Evolutionary conservation across 2,113 vertebrate species (phyloP), one percentile per base, ranked within the genome.

Genomic region (Cinclus cinclus): DNA sequence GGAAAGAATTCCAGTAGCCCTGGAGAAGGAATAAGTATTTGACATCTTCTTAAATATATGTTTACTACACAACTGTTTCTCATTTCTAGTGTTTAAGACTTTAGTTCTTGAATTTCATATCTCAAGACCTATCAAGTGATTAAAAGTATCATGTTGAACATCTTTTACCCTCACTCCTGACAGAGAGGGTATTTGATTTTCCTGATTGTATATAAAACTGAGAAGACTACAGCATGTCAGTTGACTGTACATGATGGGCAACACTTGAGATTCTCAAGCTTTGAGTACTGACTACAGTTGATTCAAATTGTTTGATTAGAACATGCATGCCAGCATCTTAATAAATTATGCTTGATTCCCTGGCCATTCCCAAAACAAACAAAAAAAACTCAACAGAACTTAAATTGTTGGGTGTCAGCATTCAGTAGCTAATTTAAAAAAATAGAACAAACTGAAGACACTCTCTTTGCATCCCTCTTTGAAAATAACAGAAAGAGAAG

Each of bases 171-270:
- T 77, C n/a, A 31, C 19, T 44, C 17, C 22, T 81, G 59, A 81
- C 77, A 74, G 1, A 50, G 50, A 79, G 5, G 11, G 22, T 33
- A 27, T 56, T 64, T 33, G 7, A n/a, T 87, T 86, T 93, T 85
- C 30, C 21, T 81, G 5, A 15, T 10, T 37, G 3, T 13, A 12
- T 5, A 16, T 23, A 20, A 47, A 90, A 27, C 19, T 23, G 15
- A 64, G 15, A 82, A 63, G 6, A 13, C 8, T 37, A 27, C 50
- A 81, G 22, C 18, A 70, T 0, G 0, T 31, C 17, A 39, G 6
- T 10, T 69, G 16, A 56, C n/a, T 19, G 3, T 1, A 35, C 5
- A 39, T 6, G 24, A 80, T 5, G 5, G 15, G 17, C 10, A 52
- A 81, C 86, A 80, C 24, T 1, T 23, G 11, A 73, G 4, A 16